Evolutionary conservation across 1,140 invertebrate species (phyloP).

Genomic region (Nephotettix cincticeps): DNA sequence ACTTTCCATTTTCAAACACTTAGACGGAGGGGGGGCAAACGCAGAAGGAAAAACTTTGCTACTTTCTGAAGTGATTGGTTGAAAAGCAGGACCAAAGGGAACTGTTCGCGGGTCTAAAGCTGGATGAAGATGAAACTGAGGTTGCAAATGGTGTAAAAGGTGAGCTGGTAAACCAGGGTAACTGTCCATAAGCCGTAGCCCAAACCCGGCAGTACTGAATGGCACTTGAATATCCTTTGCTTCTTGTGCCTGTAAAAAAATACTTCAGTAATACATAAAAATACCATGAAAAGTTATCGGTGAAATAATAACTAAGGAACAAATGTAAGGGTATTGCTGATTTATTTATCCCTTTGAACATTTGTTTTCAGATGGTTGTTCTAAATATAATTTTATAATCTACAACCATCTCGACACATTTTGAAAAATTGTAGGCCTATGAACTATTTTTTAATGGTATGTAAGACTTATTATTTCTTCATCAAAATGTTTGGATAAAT

Average conservation of each 20-base stretch:
- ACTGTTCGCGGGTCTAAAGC: constrained; percentile 48
- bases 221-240: constrained; percentile 54
- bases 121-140: constrained; percentile 53
- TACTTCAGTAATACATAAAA: not conserved
- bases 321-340: not conserved
- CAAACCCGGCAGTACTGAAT: constrained; percentile 54
- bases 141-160: constrained; percentile 55
- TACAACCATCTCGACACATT: no score
- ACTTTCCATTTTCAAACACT: constrained; percentile 53
- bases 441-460: no score
- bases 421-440: no score
- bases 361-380: no score
- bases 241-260: constrained; percentile 49
- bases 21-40: constrained; percentile 55
- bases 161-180: constrained; percentile 55
- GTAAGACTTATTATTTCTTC: no score
- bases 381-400: no score
- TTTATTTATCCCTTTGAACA: constrained; percentile 22
- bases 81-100: constrained; percentile 48
- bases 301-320: no score
- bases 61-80: constrained; percentile 44
- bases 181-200: constrained; percentile 55
- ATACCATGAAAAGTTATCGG: no score
- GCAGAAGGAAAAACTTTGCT: constrained; percentile 56
- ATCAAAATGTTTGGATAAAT: no score